Evolutionary conservation across 2,797 vertebrate genomes (phyloP).

Genomic region (Eupleurogrammus muticus): DNA sequence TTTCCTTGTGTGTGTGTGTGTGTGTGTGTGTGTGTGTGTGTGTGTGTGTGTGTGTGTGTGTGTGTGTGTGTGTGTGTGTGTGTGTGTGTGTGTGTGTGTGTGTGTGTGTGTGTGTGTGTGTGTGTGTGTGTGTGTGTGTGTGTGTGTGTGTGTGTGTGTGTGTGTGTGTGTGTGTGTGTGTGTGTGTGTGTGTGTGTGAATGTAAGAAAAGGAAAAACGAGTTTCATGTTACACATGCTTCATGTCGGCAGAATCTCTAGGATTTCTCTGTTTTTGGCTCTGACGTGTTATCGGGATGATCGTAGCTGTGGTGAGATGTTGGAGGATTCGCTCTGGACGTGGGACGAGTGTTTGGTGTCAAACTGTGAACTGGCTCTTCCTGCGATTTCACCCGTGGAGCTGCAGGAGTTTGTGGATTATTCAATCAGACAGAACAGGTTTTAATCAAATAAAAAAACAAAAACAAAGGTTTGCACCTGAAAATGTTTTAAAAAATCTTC

Average conservation of each 20-base stretch:
- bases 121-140: neutral
- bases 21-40: neutral
- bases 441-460: no score
- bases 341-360: constrained; percentile 8
- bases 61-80: neutral
- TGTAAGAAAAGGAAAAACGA: neutral
- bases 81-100: neutral
- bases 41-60: neutral
- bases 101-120: neutral
- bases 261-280: neutral
- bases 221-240: neutral
- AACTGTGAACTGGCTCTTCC: constrained; percentile 55
- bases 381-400: neutral
- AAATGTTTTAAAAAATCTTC: no score
- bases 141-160: neutral
- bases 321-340: constrained; percentile 31
- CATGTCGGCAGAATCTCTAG: neutral
- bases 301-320: neutral
- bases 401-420: no score
- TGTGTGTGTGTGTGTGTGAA: neutral
- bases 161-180: neutral
- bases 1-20: neutral
- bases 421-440: no score
- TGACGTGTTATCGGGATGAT: neutral
- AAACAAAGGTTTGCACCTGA: no score